Evolutionary conservation across 2,888 invertebrate species (phyloP), one percentile per base, ranked within the genome.

Genomic region (Clostera curtula): DNA sequence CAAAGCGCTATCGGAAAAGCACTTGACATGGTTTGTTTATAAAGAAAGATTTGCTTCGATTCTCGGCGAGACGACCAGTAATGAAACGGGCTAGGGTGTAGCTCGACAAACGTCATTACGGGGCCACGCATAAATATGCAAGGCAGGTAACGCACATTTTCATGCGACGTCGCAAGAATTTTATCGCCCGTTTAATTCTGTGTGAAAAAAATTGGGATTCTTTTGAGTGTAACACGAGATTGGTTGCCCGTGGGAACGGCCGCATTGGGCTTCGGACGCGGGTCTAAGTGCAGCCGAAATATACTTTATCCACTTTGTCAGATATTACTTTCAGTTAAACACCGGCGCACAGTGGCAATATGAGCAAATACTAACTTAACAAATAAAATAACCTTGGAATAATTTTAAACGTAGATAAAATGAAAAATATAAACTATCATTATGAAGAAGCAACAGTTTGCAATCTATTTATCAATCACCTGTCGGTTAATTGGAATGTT

Each of bases 61-160:
- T 55, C 54, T 48, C 47, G 42, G 50, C 47, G 58, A 70, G 70
- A 67, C 67, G 60, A 63, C 63, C 61, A 44, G 64, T 79, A 79
- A 79, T 79, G 75, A 76, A 73, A 70, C 63, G 50, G 60, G 62
- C 59, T 58, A 53, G 58, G 58, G 49, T 28, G 34, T 51, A 63
- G 63, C 70, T 72, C 75, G 59, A 67, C 79, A 79, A 82, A 79
- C 74, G 76, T 83, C 80, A 83, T 83, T 82, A 83, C 79, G 61
- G 62, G 62, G 70, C 58, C 69, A 74, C 77, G 69, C 76, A 82
- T 83, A 82, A 83, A 79, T 82, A 83, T 83, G 83, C 83, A 82
- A 75, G 83, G 68, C 83, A 80, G 80, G 83, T 82, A 76, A 80
- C 79, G 80, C 75, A 82, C 80, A 82, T 83, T 83, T 83, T 80